These are phyloP conservation scores for Acanthococcus lagerstroemiae DNA, from an alignment of 2,888 invertebrate genomes.

Conservation along the genomic window DNA sequence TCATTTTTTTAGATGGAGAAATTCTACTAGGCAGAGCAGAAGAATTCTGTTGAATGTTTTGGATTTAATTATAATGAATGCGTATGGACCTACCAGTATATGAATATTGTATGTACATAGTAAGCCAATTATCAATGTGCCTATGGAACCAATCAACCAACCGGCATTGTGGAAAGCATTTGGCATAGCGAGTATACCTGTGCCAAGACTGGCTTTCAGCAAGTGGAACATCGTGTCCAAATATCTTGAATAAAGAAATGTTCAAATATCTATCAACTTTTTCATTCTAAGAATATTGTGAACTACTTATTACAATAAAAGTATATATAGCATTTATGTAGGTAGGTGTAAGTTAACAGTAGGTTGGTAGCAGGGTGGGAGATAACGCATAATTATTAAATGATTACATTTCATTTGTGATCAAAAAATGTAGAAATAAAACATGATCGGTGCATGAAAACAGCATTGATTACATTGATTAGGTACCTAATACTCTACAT, in stretches of 20 bases:
- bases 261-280: neutral
- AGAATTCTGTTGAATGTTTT: no score
- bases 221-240: constrained; percentile 71
- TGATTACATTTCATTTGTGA: no score
- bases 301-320: neutral
- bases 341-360: neutral
- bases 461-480: no score
- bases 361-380: no score
- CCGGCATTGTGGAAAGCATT: constrained; percentile 76
- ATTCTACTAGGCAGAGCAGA: no score
- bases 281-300: no score
- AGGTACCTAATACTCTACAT: no score
- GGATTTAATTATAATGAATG: no score
- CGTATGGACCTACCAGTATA: constrained; percentile 65
- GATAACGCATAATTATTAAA: no score
- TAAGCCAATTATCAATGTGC: constrained; percentile 72
- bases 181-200: constrained; percentile 86
- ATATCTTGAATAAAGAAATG: constrained; percentile 48
- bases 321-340: neutral
- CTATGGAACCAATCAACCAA: constrained; percentile 64
- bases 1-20: no score
- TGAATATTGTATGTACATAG: constrained; percentile 93
- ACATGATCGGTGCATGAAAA: no score
- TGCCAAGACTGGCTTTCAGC: constrained; percentile 81
- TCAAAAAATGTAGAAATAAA: no score